Percentiles rank a stretch among this genome's conserved stretches.
phyloP scores from a whole-genome alignment of 2,113 vertebrate species.

The Apodemus sylvaticus region DNA sequence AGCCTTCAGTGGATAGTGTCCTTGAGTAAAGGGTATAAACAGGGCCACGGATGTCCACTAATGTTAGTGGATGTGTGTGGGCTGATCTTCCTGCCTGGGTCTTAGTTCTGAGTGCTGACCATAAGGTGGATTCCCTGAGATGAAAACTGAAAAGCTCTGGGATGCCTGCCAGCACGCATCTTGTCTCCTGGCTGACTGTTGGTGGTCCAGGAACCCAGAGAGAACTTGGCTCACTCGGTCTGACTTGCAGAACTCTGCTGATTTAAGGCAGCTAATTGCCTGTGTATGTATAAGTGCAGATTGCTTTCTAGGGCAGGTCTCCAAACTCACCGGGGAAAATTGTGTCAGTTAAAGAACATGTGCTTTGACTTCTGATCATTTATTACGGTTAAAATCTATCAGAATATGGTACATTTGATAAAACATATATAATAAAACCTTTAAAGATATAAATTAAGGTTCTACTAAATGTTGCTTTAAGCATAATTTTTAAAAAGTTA shows the following conservation, averaged over 20 bases:
- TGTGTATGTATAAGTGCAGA: background rate
- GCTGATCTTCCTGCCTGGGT: slow-evolving; percentile 16
- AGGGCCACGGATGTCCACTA: slow-evolving; percentile 32
- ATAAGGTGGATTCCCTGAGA: slow-evolving; percentile 1
- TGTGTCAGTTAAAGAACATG: background rate
- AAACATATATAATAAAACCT: background rate
- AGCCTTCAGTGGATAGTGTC: slow-evolving; percentile 20
- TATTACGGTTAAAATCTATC: background rate
- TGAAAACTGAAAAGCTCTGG: slow-evolving; percentile 20
- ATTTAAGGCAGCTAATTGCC: slow-evolving; percentile 49
- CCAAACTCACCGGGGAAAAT: background rate
- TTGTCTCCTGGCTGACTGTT: slow-evolving; percentile 48
- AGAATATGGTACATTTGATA: slow-evolving; percentile 1
- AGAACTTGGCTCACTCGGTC: slow-evolving; percentile 28
- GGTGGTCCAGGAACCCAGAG: slow-evolving; percentile 62
- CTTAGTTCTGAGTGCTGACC: background rate
- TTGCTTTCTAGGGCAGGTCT: background rate
- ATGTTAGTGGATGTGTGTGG: slow-evolving; percentile 10
- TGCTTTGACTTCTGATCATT: background rate
- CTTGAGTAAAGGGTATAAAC: slow-evolving; percentile 35
- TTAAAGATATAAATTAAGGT: background rate
- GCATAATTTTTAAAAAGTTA: background rate
- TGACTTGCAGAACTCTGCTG: background rate
- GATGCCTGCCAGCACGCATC: slow-evolving; percentile 19
- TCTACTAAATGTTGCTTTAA: background rate